Conservation (phyloP, 2,113 vertebrate genomes). For the Aldabrachelys gigantea region DNA sequence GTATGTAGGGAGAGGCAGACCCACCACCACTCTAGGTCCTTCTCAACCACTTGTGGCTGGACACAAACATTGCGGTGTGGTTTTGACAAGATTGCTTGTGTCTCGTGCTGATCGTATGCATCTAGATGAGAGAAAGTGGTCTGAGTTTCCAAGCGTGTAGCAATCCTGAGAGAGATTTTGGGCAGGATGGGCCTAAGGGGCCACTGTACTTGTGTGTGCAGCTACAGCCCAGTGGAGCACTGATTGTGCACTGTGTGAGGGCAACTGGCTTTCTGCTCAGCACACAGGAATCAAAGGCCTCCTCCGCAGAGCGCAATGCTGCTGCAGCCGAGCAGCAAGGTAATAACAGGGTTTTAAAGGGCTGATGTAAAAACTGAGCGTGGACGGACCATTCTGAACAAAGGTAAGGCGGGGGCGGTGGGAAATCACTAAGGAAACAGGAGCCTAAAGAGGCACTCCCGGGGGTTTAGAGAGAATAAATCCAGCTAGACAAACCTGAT, state of each 20-base stretch:
- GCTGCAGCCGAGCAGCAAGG: not conserved
- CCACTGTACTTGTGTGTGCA: not conserved
- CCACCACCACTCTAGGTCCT: too few relatives aligned
- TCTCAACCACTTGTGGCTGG: too few relatives aligned
- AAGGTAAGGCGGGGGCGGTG: not conserved
- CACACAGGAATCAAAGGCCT: not conserved
- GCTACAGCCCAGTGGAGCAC: not conserved
- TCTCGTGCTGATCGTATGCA: not conserved
- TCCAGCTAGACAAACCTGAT: not conserved
- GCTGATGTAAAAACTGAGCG: not conserved
- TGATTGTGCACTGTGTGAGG: not conserved
- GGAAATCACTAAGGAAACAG: not conserved
- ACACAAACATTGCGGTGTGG: too few relatives aligned
- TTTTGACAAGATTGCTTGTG: not conserved
- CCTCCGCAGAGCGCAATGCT: not conserved
- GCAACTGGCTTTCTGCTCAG: not conserved
- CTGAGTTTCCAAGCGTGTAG: not conserved
- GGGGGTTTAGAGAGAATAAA: not conserved
- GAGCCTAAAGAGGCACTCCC: not conserved
- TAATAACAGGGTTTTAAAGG: not conserved
- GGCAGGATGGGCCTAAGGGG: not conserved
- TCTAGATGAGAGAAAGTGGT: not conserved
- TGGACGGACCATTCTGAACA: not conserved
- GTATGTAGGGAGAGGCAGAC: too few relatives aligned
- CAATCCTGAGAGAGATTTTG: not conserved